Conservation (phyloP, 2,888 invertebrate genomes). For the Scelioninae gen. 1 region DNA sequence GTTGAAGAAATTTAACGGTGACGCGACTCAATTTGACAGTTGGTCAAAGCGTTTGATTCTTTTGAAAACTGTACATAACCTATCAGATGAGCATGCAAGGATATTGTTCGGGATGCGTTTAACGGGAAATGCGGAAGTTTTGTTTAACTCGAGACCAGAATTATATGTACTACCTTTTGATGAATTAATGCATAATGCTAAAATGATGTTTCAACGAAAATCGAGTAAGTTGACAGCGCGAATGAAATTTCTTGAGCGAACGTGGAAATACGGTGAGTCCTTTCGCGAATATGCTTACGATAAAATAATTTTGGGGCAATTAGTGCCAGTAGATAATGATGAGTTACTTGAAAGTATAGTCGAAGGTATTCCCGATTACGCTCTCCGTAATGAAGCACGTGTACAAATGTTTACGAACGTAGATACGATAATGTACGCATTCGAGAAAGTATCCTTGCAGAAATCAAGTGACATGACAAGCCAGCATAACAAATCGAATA, state of each 20-base stretch:
- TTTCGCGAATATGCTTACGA: conserved; percentile 9
- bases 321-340: conserved; percentile 8
- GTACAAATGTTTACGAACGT: too few relatives aligned
- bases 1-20: conserved; percentile 9
- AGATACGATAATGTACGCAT: too few relatives aligned
- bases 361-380: too few relatives aligned
- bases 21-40: not conserved
- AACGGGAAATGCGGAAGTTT: not conserved
- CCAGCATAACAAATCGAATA: too few relatives aligned
- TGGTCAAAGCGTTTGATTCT: conserved; percentile 1
- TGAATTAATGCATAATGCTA: conserved; percentile 6
- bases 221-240: not conserved
- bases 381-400: too few relatives aligned
- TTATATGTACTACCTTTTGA: conserved; percentile 1
- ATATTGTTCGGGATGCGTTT: conserved; percentile 4
- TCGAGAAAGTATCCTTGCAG: too few relatives aligned
- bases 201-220: conserved; percentile 5
- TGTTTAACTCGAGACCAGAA: conserved; percentile 2
- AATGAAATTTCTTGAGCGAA: conserved; percentile 6
- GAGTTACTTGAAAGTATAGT: not conserved
- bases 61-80: conserved; percentile 5
- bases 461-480: too few relatives aligned
- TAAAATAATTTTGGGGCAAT: conserved; percentile 11
- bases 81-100: conserved; percentile 13
- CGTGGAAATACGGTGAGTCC: conserved; percentile 6